Conservation (phyloP, 2,888 invertebrate genomes). For the Troglohyphantes excavatus region DNA sequence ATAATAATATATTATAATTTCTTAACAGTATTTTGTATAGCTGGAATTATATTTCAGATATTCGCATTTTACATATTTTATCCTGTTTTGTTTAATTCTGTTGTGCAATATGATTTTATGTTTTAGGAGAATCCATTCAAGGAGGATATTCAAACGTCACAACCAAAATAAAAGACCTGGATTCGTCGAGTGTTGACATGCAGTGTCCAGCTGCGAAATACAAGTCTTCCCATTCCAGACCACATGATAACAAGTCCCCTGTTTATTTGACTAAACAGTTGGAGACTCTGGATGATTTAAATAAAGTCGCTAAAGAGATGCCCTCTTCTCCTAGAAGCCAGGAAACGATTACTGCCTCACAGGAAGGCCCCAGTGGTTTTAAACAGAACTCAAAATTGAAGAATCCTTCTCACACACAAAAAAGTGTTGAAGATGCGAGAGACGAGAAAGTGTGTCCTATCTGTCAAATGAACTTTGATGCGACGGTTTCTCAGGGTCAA, state of each 20-base stretch:
- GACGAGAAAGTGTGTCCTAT: constrained; percentile 73
- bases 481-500: constrained; percentile 37
- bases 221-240: neutral
- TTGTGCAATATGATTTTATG: neutral
- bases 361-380: neutral
- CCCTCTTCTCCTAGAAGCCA: neutral
- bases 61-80: too few species aligned
- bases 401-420: neutral
- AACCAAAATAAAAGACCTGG: neutral
- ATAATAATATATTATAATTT: too few species aligned
- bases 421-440: neutral
- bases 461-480: constrained; percentile 53
- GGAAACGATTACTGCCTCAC: neutral
- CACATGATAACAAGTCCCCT: constrained; percentile 43
- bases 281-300: neutral
- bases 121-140: constrained; percentile 1
- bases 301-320: constrained; percentile 12
- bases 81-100: too few species aligned
- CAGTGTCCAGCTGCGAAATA: neutral
- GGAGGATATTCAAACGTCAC: neutral
- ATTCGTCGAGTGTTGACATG: neutral
- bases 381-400: neutral
- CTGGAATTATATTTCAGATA: too few species aligned
- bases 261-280: constrained; percentile 53
- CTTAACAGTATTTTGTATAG: too few species aligned